phyloP scores from a whole-genome alignment of 2,797 vertebrate genomes.

The Scyliorhinus canicula region DNA sequence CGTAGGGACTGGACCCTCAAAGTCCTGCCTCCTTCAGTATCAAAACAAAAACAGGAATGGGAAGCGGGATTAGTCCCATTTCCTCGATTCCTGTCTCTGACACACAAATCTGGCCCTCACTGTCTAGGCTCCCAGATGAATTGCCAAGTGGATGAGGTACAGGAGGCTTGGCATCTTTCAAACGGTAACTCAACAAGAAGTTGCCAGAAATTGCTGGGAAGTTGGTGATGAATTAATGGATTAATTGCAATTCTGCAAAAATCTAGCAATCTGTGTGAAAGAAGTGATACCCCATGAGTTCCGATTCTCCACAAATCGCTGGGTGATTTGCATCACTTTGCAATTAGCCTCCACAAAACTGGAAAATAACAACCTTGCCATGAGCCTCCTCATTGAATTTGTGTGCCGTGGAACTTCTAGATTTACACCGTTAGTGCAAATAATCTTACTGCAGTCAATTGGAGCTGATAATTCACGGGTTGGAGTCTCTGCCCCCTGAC shows the following conservation, averaged over 20 bases:
- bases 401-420: background rate
- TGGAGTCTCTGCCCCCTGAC: no score
- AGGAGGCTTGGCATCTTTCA: background rate
- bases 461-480: background rate
- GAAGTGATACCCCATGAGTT: background rate
- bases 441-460: background rate
- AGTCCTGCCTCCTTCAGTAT: no score
- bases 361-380: background rate
- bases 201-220: background rate
- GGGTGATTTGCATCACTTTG: no score
- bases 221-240: background rate
- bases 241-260: background rate
- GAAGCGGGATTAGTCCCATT: no score
- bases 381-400: background rate
- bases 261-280: background rate
- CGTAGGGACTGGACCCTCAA: no score
- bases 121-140: background rate
- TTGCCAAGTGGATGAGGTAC: background rate
- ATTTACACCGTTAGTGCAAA: background rate
- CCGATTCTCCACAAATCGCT: background rate
- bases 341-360: background rate
- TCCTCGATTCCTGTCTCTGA: no score
- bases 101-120: background rate
- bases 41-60: no score
- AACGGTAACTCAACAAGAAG: background rate